phyloP scores from a whole-genome alignment of 1,140 invertebrate genomes.

The Temnothorax curvispinosus region DNA sequence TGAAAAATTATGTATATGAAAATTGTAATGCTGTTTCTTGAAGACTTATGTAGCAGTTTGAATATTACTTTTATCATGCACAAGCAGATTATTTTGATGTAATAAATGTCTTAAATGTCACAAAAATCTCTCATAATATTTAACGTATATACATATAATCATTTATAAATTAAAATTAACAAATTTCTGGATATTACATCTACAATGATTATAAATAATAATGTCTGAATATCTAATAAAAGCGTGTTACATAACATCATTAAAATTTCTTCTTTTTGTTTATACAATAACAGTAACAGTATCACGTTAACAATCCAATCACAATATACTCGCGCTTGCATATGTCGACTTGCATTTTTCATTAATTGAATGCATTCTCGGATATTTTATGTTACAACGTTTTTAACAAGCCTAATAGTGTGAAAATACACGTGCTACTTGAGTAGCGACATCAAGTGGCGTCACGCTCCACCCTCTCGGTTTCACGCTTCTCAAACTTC shows the following conservation, averaged over 20 bases:
- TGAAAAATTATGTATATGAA: neutral
- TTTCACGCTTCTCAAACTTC: constrained; percentile 80
- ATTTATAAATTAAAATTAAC: neutral
- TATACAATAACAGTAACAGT: neutral
- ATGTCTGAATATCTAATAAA: neutral
- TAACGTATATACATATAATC: neutral
- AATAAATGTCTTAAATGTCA: neutral
- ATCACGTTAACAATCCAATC: constrained; percentile 1
- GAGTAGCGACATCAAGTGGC: constrained; percentile 67
- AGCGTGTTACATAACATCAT: neutral
- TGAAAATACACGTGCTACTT: constrained; percentile 70
- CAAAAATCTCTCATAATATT: neutral
- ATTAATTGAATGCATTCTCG: neutral
- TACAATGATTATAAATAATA: neutral
- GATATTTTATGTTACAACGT: neutral
- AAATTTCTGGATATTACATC: neutral
- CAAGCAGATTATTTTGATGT: neutral
- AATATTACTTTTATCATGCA: neutral
- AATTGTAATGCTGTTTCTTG: neutral
- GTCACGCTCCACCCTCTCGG: constrained; percentile 79
- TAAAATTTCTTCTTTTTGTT: neutral
- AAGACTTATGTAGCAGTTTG: neutral
- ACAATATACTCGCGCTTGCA: neutral
- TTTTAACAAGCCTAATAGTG: constrained; percentile 53
- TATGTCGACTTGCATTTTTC: neutral